Evolutionary conservation across 2,888 invertebrate genomes (phyloP), one percentile per base, ranked within the genome.

Genomic region (Dugesia japonica): DNA sequence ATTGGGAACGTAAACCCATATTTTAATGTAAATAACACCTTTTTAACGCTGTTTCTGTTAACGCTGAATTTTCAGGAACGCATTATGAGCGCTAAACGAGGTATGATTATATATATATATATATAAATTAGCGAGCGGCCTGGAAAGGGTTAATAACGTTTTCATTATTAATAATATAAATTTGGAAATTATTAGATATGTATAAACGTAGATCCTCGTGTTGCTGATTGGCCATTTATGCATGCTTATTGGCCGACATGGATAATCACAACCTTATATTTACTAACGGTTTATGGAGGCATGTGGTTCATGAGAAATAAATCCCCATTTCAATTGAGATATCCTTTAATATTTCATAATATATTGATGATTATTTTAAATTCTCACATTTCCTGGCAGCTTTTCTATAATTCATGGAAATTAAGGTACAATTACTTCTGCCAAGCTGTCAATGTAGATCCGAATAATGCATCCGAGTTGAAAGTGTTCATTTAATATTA

Each of bases 401-500:
- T 83, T 20, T 42, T 82, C 9, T 76, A 80, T 23, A 79, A 79
- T 1, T 78, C 81, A 0, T 79, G 76, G 42, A 80, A 78, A 76
- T 78, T 80, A 13, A 81, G 81, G 9, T 83, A 83, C 80, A 84
- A 81, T 79, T 84, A 83, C 78, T 79, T 80, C 20, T 85, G 85
- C 79, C 84, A 84, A 78, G 80, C 81, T 26, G 84, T 84, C n/a
- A 79, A 80, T 75, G 83, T 82, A 77, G 81, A 76, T 38, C 71
- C 81, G 7, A 77, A 82, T 42, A 81, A 84, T 79, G 80, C 80
- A 15, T 78, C 83, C 80, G 84, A 84, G 80, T 79, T 83, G 78
- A 81, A 83, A 79, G 84, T 84, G 79, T 80, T 82, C 79, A 0
- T 9, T 9, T 28, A 13, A 28, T 26, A 13, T 1, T 73, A 23